Conservation (phyloP, 1,140 invertebrate species). For the Ceratina calcarata region DNA sequence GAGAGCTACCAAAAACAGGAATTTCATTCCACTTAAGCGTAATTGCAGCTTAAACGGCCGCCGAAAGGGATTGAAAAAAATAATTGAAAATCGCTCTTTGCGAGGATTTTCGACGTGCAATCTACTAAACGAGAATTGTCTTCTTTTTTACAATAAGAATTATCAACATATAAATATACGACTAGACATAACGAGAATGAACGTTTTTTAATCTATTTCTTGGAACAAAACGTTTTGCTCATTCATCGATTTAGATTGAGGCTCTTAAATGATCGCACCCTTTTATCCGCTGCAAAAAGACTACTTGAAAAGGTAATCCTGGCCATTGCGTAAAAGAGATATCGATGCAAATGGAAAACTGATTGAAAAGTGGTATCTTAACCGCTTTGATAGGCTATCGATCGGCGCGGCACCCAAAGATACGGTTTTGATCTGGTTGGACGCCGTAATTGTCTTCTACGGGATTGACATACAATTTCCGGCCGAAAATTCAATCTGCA, state of each 20-base stretch:
- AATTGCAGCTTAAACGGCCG: conserved; percentile 1
- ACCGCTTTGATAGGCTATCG: conserved; percentile 61
- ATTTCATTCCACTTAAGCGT: not conserved
- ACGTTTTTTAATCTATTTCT: too few species aligned
- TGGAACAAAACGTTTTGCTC: conserved; percentile 6
- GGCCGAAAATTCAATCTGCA: conserved; percentile 47
- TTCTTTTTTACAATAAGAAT: not conserved
- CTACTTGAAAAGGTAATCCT: conserved; percentile 51
- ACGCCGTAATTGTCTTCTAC: conserved; percentile 61
- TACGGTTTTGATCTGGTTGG: conserved; percentile 63
- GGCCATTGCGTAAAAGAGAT: conserved; percentile 49
- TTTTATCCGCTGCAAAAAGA: conserved; percentile 38
- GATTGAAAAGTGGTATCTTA: conserved; percentile 66
- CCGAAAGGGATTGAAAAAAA: not conserved
- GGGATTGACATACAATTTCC: conserved; percentile 68
- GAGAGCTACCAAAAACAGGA: conserved; percentile 43
- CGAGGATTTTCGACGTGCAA: not conserved
- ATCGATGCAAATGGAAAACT: conserved; percentile 62
- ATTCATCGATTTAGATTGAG: too few species aligned
- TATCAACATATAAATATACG: not conserved
- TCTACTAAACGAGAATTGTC: not conserved
- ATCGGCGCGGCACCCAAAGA: conserved; percentile 55
- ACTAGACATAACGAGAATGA: too few species aligned
- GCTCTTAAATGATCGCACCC: conserved; percentile 11
- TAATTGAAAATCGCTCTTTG: not conserved